These are phyloP conservation scores for Mythimna albipuncta DNA, from an alignment of 2,888 invertebrate species.

Conservation along the genomic window DNA sequence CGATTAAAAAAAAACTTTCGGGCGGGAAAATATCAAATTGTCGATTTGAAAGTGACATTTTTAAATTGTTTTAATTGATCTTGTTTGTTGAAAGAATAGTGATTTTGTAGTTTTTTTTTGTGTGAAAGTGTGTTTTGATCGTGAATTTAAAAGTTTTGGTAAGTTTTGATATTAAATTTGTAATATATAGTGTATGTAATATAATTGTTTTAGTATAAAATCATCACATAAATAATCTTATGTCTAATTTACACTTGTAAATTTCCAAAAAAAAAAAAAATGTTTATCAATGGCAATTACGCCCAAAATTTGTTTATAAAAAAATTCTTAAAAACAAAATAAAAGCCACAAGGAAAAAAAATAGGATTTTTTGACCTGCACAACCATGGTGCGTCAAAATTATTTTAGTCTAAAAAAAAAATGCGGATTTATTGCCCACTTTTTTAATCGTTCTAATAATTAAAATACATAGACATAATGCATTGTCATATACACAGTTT, in stretches of 20 bases:
- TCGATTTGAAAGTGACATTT: slow-evolving; percentile 34
- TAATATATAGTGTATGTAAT: too few relatives aligned
- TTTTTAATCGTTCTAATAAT: neutral
- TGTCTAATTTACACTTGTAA: too few relatives aligned
- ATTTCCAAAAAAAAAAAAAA: neutral
- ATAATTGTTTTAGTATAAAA: neutral
- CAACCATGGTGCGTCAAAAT: too few relatives aligned
- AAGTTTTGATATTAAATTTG: slow-evolving; percentile 5
- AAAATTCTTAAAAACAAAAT: too few relatives aligned
- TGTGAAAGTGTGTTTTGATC: slow-evolving; percentile 25
- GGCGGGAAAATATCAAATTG: slow-evolving; percentile 31
- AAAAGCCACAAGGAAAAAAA: too few relatives aligned
- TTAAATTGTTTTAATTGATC: neutral
- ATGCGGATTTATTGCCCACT: neutral
- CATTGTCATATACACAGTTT: too few relatives aligned
- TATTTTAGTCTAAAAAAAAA: too few relatives aligned
- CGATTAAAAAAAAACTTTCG: slow-evolving; percentile 11
- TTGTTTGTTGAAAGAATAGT: neutral
- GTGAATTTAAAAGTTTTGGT: slow-evolving; percentile 8
- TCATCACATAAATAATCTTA: too few relatives aligned
- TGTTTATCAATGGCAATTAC: too few relatives aligned
- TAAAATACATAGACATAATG: neutral
- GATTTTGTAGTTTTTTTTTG: neutral
- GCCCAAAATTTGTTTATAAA: too few relatives aligned
- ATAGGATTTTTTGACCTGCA: too few relatives aligned